Evolutionary conservation across 2,113 vertebrate species (phyloP).

Genomic region (Tachysurus vachellii): DNA sequence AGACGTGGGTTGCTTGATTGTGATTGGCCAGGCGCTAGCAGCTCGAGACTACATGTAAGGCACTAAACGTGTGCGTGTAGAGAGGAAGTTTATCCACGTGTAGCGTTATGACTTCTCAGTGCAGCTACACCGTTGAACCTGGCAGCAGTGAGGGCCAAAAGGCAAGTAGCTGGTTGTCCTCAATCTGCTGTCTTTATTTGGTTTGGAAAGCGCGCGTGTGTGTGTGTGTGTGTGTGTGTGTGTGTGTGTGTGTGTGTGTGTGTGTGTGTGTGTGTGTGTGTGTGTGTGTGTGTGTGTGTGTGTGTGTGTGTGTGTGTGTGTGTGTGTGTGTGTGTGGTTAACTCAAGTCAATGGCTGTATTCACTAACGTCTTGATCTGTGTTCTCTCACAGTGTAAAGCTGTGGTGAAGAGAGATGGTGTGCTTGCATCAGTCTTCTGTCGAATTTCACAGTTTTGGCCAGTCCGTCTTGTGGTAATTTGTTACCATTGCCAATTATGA

Average conservation of each 20-base stretch:
- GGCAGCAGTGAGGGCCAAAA: conserved; percentile 27
- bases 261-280: no score
- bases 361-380: background rate
- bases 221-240: no score
- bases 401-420: conserved; percentile 52
- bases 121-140: conserved; percentile 35
- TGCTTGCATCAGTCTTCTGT: conserved; percentile 58
- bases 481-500: no score
- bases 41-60: conserved; percentile 50
- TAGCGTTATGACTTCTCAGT: conserved; percentile 58
- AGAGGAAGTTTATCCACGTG: background rate
- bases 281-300: no score
- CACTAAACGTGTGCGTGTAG: no score
- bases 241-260: no score
- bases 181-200: background rate
- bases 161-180: conserved; percentile 17
- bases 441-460: conserved; percentile 69
- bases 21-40: conserved; percentile 53
- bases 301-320: no score
- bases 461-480: conserved; percentile 68
- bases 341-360: background rate
- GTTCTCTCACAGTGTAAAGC: conserved; percentile 54
- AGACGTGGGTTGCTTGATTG: conserved; percentile 21
- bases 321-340: no score
- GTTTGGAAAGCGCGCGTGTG: no score